Percentiles rank a stretch among this genome's conserved stretches.
phyloP scores from a whole-genome alignment of 2,113 vertebrate species.

The Toxotes chatareus region DNA sequence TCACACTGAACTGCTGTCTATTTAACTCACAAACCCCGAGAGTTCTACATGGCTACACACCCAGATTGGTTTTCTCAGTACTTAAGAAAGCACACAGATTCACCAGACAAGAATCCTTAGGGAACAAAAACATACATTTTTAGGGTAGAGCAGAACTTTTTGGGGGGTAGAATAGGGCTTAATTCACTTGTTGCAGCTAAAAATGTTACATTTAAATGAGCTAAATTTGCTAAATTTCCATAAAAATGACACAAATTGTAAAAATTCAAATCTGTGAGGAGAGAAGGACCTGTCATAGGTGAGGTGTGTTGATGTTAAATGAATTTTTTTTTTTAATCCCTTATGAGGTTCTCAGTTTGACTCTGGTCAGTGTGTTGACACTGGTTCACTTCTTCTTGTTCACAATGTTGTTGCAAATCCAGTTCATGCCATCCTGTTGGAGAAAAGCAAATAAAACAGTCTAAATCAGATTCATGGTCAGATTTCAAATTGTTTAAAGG shows the following conservation, averaged over 20 bases:
- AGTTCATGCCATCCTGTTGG: slow-evolving; percentile 92
- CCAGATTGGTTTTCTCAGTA: slow-evolving; percentile 11
- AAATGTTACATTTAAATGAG: slow-evolving; percentile 10
- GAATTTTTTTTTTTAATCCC: background rate
- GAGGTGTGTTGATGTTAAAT: slow-evolving; percentile 11
- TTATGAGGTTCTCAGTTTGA: slow-evolving; percentile 24
- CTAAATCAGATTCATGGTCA: background rate
- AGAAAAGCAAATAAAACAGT: slow-evolving; percentile 12
- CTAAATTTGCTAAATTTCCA: slow-evolving; percentile 55
- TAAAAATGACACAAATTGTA: slow-evolving; percentile 60
- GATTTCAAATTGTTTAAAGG: background rate
- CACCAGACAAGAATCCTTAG: slow-evolving; percentile 30
- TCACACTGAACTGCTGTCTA: slow-evolving; percentile 44
- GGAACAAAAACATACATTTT: slow-evolving; percentile 32
- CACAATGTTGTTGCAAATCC: slow-evolving; percentile 92
- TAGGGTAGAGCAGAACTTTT: background rate
- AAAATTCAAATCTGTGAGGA: slow-evolving; percentile 55
- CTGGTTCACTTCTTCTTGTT: slow-evolving; percentile 86
- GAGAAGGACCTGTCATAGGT: slow-evolving; percentile 1
- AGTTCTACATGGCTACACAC: slow-evolving; percentile 52
- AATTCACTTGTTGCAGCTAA: slow-evolving; percentile 19
- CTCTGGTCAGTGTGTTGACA: background rate
- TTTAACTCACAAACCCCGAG: slow-evolving; percentile 10
- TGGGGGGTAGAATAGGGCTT: background rate
- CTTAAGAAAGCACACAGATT: slow-evolving; percentile 46